Evolutionary conservation across 2,888 invertebrate species (phyloP), one percentile per base, ranked within the genome.

Genomic region (Dugesia japonica): DNA sequence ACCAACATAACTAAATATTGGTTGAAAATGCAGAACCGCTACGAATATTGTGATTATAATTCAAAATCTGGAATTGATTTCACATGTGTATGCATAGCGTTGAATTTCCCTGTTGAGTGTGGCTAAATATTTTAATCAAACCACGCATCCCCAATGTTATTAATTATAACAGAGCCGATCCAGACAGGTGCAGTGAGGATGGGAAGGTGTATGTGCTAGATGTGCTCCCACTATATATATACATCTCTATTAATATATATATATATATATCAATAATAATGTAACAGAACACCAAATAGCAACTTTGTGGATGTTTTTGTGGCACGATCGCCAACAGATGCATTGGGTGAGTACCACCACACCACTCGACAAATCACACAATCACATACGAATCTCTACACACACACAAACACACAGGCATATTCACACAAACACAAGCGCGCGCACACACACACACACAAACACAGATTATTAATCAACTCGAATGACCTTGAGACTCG

Each of bases 41-140:
- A 23, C n/a, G n/a, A n/a, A 4, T 13, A 38, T 17, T 13, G 13
- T 56, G 56, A 56, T 56, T 56, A 56, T n/a, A 23, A 20, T 56
- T 23, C 9, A 56, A 56, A 56, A 56, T 56, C 56, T 56, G 9
- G 56, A 56, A 56, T 56, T 56, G 56, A 56, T 56, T 56, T 56
- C 56, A 56, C 56, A 23, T 56, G 56, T n/a, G n/a, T n/a, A 56
- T 56, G 56, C n/a, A 56, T n/a, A 56, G n/a, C 56, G 56, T 56
- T 56, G 17, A 56, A 56, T 56, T n/a, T 56, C 56, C 56, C 56
- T 56, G 56, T 13, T 56, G 56, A 56, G 56, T 56, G 56, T 56
- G 56, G 56, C 56, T 56, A 56, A 56, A 56, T 56, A 56, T 56
- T 56, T 56, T 56, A 56, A 56, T 56, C 56, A 56, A 56, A 56